These are phyloP conservation scores for Actias luna DNA, from an alignment of 2,888 invertebrate genomes.

Conservation along the genomic window DNA sequence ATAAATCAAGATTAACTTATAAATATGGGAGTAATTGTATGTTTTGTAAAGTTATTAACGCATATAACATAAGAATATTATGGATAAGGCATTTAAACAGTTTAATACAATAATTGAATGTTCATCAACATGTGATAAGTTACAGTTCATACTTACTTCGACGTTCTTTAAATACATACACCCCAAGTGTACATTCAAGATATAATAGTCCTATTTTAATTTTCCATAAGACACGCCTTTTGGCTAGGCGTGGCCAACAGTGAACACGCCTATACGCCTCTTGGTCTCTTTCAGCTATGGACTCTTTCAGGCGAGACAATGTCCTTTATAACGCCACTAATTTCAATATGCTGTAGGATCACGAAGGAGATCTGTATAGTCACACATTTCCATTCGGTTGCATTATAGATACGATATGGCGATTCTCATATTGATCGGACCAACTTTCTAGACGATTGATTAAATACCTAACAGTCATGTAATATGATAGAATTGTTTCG, in stretches of 20 bases:
- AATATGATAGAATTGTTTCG: constrained; percentile 26
- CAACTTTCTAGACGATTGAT: constrained; percentile 80
- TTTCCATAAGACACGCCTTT: constrained; percentile 55
- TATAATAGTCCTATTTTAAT: constrained; percentile 41
- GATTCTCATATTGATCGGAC: constrained; percentile 68
- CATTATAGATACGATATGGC: constrained; percentile 49
- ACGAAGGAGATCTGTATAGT: constrained; percentile 35
- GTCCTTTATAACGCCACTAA: constrained; percentile 58
- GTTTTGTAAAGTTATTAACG: not conserved
- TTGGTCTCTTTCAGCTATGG: constrained; percentile 46
- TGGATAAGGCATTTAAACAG: not conserved
- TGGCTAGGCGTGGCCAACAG: constrained; percentile 57
- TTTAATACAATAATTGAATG: not conserved
- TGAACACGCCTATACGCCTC: constrained; percentile 69
- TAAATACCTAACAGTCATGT: constrained; percentile 43
- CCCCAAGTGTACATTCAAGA: not conserved
- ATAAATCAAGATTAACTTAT: too few relatives aligned
- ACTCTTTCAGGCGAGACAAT: constrained; percentile 58
- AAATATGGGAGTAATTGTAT: not conserved
- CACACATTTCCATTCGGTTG: constrained; percentile 36
- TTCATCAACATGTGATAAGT: not conserved
- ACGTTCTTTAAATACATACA: not conserved
- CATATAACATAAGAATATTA: not conserved
- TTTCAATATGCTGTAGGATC: constrained; percentile 39
- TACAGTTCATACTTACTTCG: not conserved